Evolutionary conservation across 2,888 invertebrate species (phyloP).

Genomic region (Onchidella celtica): DNA sequence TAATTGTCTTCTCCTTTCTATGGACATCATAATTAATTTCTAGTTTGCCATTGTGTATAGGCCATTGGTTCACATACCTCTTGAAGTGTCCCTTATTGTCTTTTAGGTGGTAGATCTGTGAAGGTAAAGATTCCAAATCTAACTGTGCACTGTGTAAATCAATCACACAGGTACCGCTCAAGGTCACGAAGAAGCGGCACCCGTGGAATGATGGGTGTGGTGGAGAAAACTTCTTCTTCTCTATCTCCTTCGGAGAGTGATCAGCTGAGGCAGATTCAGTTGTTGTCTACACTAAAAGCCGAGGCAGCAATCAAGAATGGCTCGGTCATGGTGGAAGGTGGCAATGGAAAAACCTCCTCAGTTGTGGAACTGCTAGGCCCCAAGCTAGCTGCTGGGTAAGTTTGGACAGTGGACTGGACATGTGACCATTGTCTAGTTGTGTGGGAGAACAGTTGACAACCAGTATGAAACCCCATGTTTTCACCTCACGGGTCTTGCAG

Average conservation of each 20-base stretch:
- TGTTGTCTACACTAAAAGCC: conserved; percentile 21
- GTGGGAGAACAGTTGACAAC: no score
- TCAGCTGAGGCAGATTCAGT: conserved; percentile 41
- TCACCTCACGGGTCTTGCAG: no score
- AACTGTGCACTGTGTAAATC: no score
- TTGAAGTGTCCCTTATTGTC: neutral
- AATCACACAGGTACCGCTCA: conserved; percentile 39
- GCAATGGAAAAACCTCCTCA: neutral
- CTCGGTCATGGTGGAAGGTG: neutral
- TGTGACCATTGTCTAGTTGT: no score
- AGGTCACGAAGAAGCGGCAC: conserved; percentile 37
- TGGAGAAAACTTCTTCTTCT: conserved; percentile 31
- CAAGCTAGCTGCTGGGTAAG: neutral
- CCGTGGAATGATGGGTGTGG: neutral
- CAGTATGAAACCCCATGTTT: no score
- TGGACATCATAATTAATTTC: no score
- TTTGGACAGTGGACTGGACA: no score
- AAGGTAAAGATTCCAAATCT: no score
- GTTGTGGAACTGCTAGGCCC: neutral
- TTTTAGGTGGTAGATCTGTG: neutral
- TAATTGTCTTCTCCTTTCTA: no score
- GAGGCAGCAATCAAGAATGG: neutral
- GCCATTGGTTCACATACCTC: no score
- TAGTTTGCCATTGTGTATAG: no score
- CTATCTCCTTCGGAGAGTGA: conserved; percentile 38